Percentiles rank a stretch among this genome's conserved stretches.
These are phyloP conservation scores for Lepidurus packardi DNA, from an alignment of 1,140 invertebrate genomes.

Conservation along the genomic window DNA sequence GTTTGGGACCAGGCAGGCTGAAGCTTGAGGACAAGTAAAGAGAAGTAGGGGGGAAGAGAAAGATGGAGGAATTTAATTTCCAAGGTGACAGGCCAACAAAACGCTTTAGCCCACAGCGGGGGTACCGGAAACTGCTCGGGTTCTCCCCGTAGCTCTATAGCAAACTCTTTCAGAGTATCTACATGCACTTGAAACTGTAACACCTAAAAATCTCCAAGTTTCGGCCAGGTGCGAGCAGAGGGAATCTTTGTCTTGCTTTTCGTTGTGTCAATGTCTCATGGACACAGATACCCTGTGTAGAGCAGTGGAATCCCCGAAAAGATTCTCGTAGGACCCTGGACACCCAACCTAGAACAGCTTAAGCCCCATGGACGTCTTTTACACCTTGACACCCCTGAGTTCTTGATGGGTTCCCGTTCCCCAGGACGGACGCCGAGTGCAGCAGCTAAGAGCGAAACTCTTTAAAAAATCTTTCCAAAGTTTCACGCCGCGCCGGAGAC, in stretches of 20 bases:
- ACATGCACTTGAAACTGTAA: not conserved
- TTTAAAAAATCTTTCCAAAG: not conserved
- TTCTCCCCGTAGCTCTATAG: not conserved
- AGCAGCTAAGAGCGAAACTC: slow-evolving; percentile 3
- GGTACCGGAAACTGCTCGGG: not conserved
- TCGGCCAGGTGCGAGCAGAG: not conserved
- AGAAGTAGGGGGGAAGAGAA: not conserved
- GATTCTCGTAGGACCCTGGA: not conserved
- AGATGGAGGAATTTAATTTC: slow-evolving; percentile 4
- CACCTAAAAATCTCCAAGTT: not conserved
- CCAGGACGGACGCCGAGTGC: not conserved
- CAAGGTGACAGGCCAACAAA: slow-evolving; percentile 9
- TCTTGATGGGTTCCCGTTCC: slow-evolving; percentile 9
- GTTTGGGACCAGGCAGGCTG: too few species aligned
- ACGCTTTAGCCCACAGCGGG: not conserved
- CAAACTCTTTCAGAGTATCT: not conserved
- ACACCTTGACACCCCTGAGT: slow-evolving; percentile 9
- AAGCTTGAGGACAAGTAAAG: too few species aligned
- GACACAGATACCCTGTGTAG: not conserved
- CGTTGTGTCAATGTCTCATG: slow-evolving; percentile 3
- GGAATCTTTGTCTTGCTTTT: not conserved
- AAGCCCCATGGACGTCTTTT: slow-evolving; percentile 7
- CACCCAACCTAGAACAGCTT: slow-evolving; percentile 13
- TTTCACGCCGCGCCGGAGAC: not conserved
- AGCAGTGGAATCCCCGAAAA: not conserved